Base-by-base conservation (phyloP, 1,140 invertebrate genomes). In the Drosophila prosaltans region DNA sequence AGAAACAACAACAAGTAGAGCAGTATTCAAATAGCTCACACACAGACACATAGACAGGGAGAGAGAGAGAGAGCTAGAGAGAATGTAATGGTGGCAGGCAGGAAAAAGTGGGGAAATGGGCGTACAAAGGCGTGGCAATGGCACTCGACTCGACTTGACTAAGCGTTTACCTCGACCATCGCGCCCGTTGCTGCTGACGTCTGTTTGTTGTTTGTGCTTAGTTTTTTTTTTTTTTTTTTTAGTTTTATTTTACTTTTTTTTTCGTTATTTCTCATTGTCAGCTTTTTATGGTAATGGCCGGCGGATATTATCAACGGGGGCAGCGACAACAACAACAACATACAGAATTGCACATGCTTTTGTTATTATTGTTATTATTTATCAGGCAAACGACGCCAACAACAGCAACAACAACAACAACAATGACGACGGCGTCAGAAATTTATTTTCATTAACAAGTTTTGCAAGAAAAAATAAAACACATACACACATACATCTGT, bases 391-490 rank as follows among this genome's bases (percentile, higher is more conserved):
- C 58, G 68, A 39, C 16, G 39, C 69, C 45, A 51, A 26, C 45
- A 26, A 26, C 9, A 51, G 26, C 9, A 51, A 26, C 24, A 24
- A 51, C 9, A 51, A 51, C 10, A 9, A 51, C 45, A 9, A 51
- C 21, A 21, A 2, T 9, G 61, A n/a, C 62, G 64, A 30, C 63
- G 58, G 59, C 69, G 77, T 80, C 81, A 64, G 60, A 85, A 81
- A 84, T 84, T 85, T 84, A 85, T 84, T 85, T 84, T 85, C 81
- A 84, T 84, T 84, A 84, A 81, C 78, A 85, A 84, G 73, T 81
- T 80, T 73, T 51, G 45, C 45, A 26, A 51, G 67, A 60, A 64
- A 69, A 58, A 36, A n/a, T 62, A 64, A 68, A 58, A 21, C 24
- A 40, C 40, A 73, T 5, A 74, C 36, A 41, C 43, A 36, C 32